Evolutionary conservation across 2,797 vertebrate species (phyloP), one percentile per base, ranked within the genome.

Genomic region (Falco naumanni): DNA sequence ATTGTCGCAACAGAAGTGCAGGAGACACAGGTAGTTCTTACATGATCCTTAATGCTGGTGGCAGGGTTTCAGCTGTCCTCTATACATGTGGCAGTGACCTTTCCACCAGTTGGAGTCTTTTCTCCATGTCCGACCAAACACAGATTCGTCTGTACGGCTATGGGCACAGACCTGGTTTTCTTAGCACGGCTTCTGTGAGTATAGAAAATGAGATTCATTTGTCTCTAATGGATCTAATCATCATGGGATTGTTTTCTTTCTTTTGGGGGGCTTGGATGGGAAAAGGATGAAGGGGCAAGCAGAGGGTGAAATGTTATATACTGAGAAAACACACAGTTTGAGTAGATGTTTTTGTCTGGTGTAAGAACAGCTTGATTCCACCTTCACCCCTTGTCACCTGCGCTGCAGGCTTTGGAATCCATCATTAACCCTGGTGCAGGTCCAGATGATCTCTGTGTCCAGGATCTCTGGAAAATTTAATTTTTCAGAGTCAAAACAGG

Each of bases 171-270:
- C 10, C 18, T 54, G 5, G 50, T 74, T 86, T 69, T 57, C 63
- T 59, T 48, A 50, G n/a, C 0, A 0, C 29, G 39, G 34, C 45
- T 86, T 48, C 66, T 74, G 20, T 1, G 0, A 53, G 48, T 48
- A 43, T 10, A 25, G 34, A 64, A 85, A 69, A 39, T 29, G 5
- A 64, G 56, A 65, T 60, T 41, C 2, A 4, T 45, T 79, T 84
- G 8, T 71, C 72, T 75, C 33, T 81, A 41, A 53, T 21, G 14
- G 68, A 74, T 74, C 56, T 57, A 50, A 41, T 43, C 24, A 59
- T n/a, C 5, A 11, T 34, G 61, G 45, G 29, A 39, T 48, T 48
- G 22, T 50, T 71, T 86, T 60, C 26, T 21, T 60, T 76, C 14
- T 90, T 90, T 13, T 1, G 66, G 29, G 5, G 19, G 19, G 11